phyloP scores from a whole-genome alignment of 2,797 vertebrate species.

The Acipenser ruthenus region DNA sequence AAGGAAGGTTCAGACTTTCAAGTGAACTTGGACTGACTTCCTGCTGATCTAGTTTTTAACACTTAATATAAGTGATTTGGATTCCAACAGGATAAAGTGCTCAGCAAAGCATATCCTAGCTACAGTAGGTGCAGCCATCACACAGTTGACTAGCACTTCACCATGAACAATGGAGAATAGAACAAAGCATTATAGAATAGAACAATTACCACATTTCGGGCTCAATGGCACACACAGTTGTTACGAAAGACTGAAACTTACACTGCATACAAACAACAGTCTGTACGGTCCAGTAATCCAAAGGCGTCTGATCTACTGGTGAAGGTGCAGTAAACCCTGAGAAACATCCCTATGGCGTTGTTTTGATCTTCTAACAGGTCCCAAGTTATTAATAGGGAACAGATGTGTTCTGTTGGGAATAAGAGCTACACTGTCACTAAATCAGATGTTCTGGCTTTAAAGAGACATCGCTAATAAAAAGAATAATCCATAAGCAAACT shows the following conservation, averaged over 20 bases:
- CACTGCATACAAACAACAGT: neutral
- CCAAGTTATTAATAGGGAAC: neutral
- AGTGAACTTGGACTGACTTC: too few species aligned
- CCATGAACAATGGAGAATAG: too few species aligned
- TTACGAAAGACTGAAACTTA: neutral
- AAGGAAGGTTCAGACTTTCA: too few species aligned
- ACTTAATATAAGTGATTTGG: too few species aligned
- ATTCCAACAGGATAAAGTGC: too few species aligned
- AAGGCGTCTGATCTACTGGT: neutral
- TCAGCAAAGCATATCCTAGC: too few species aligned
- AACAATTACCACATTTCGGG: too few species aligned
- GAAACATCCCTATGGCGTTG: neutral
- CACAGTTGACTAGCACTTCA: too few species aligned
- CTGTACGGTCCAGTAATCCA: neutral
- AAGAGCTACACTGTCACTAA: neutral
- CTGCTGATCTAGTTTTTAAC: too few species aligned
- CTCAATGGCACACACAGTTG: neutral
- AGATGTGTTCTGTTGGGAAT: neutral
- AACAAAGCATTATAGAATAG: too few species aligned
- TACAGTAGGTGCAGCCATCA: too few species aligned
- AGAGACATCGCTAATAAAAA: neutral
- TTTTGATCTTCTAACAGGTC: constrained; percentile 1
- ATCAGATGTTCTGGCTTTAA: neutral
- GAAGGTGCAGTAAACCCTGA: neutral
- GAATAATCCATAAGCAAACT: neutral